These are phyloP conservation scores for Melipona quadrifasciata DNA, from an alignment of 1,140 invertebrate species.

Conservation along the genomic window DNA sequence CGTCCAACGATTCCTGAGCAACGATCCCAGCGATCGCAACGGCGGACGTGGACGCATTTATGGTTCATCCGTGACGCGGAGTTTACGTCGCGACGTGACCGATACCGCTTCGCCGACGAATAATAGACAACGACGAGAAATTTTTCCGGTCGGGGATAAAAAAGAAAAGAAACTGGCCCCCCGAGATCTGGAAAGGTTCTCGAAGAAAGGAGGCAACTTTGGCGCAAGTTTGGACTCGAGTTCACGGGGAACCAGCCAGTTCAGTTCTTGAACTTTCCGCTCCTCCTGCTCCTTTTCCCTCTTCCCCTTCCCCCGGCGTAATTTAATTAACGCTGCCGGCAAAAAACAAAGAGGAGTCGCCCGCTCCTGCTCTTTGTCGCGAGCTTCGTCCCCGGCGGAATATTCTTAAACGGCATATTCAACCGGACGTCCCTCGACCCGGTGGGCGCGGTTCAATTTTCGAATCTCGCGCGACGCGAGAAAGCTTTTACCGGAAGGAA, in stretches of 20 bases:
- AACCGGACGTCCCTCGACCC: neutral
- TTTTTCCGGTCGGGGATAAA: neutral
- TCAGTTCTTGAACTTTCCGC: constrained; percentile 22
- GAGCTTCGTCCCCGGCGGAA: neutral
- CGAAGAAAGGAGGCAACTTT: neutral
- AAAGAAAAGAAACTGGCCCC: neutral
- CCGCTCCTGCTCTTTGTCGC: neutral
- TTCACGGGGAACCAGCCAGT: neutral
- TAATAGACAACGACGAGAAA: neutral
- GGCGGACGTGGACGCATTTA: neutral
- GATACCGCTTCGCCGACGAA: neutral
- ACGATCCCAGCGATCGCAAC: neutral
- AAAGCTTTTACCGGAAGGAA: neutral
- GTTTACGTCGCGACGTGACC: neutral
- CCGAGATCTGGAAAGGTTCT: neutral
- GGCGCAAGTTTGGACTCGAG: neutral
- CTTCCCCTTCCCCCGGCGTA: constrained; percentile 11
- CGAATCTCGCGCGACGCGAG: neutral
- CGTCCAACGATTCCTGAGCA: neutral
- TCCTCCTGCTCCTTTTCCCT: neutral
- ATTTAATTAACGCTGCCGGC: constrained; percentile 61
- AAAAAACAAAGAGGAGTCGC: constrained; percentile 43
- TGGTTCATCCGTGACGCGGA: neutral
- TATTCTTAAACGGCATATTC: neutral
- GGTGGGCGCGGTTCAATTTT: constrained; percentile 16